Base-by-base conservation (phyloP, 2,888 invertebrate species). In the Apomyelois bistriatella region DNA sequence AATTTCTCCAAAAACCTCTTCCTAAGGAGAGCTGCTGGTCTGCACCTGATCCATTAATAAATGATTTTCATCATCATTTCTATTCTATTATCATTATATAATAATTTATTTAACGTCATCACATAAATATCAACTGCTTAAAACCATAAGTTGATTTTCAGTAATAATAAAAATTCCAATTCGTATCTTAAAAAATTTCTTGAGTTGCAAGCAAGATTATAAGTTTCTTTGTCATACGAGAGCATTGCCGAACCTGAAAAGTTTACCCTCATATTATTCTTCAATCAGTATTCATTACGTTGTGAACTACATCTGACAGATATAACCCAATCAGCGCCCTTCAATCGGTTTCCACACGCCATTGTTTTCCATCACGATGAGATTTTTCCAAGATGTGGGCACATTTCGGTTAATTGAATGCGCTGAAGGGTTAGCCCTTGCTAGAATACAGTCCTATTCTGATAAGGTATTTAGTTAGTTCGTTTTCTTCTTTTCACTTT, bases 371-470 rank as follows among this genome's bases (percentile, higher is more conserved):
- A 68, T 70, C 60, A 65, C 58, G 62, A 60, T 65, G 70, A 69
- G 75, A 78, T 76, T 78, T 76, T 76, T 75, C 70, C 72, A 68
- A 67, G 70, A 71, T 65, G 50, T 56, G 68, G 73, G 53, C 59
- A 62, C 58, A 60, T 73, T 72, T 72, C 72, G 60, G 69, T 70
- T 78, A 78, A 80, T 82, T 79, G 76, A 75, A 79, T 74, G 68
- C 72, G 71, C 72, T 71, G 61, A 75, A 75, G 76, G 79, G 79
- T 78, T 71, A 61, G 53, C 54, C 72, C 74, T 70, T 68, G 61
- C 62, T 64, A 61, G 63, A 60, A 61, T 40, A 36, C 41, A 17
- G 52, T 32, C 56, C 22, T 74, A 74, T 76, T 75, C 74, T 37
- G 48, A 1, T n/a, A n/a, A n/a, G n/a, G n/a, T n/a, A n/a, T n/a